Percentiles rank a stretch among this genome's conserved stretches.
phyloP scores from a whole-genome alignment of 2,888 invertebrate genomes.

The Tetrapedia diversipes region DNA sequence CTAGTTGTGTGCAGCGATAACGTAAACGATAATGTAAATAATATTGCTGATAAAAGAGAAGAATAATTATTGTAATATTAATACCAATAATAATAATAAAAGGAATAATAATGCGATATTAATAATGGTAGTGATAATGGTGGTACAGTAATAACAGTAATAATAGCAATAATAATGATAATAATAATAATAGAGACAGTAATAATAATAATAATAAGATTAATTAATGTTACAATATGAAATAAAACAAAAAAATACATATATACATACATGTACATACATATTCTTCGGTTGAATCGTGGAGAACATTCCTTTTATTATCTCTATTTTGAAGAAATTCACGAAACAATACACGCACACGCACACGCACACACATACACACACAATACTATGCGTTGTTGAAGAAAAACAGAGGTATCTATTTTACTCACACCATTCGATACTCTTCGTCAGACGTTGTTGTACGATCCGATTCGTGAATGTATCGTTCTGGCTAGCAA shows the following conservation, averaged over 20 bases:
- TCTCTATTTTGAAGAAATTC: neutral
- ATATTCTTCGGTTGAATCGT: slow-evolving; percentile 18
- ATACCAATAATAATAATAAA: slow-evolving; percentile 4
- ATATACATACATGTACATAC: neutral
- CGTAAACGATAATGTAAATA: slow-evolving; percentile 39
- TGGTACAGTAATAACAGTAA: slow-evolving; percentile 27
- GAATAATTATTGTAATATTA: slow-evolving; percentile 25
- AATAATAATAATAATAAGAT: slow-evolving; percentile 44
- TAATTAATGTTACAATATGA: slow-evolving; percentile 14
- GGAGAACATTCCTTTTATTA: slow-evolving; percentile 44
- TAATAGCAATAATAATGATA: slow-evolving; percentile 43
- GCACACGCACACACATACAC: too few relatives aligned
- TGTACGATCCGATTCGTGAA: too few relatives aligned
- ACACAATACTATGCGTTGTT: too few relatives aligned
- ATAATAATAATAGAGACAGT: slow-evolving; percentile 49
- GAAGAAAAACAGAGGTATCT: too few relatives aligned
- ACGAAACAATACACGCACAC: too few relatives aligned
- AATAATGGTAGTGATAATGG: neutral
- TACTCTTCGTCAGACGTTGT: too few relatives aligned
- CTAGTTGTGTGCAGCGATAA: slow-evolving; percentile 4
- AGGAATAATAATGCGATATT: slow-evolving; percentile 1
- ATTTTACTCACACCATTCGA: too few relatives aligned
- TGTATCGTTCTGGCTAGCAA: too few relatives aligned
- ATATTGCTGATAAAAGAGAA: slow-evolving; percentile 38
- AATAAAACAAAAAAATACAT: slow-evolving; percentile 29